Conservation (phyloP, 2,888 invertebrate genomes). For the Eupithecia tripunctaria region DNA sequence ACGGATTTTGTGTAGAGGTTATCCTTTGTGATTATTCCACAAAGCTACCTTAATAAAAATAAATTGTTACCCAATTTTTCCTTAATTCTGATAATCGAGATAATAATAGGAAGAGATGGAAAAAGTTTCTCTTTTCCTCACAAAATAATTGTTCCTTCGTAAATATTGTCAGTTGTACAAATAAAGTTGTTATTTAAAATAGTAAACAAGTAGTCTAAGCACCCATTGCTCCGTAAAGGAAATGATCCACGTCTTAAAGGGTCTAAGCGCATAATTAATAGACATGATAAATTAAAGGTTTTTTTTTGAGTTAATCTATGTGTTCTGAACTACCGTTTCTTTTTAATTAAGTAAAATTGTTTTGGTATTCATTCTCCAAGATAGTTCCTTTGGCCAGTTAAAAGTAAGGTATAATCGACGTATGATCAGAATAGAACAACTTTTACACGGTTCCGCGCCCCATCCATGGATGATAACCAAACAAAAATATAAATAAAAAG, state of each 20-base stretch:
- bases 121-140: neutral
- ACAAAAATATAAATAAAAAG: neutral
- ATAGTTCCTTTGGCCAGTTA: no score
- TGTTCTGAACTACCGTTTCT: no score
- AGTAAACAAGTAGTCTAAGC: neutral
- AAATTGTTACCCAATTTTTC: neutral
- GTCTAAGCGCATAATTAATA: neutral
- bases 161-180: neutral
- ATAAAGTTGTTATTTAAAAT: neutral
- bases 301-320: no score
- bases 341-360: no score
- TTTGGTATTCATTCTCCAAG: no score
- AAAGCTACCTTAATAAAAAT: neutral
- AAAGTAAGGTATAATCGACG: no score
- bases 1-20: no score
- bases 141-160: neutral
- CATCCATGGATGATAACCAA: no score
- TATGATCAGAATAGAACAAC: no score
- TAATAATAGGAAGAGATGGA: neutral
- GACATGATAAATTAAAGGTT: neutral
- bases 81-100: neutral
- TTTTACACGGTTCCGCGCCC: no score
- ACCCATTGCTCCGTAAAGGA: constrained; percentile 3
- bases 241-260: neutral
- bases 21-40: no score